Percentiles rank a stretch among this genome's conserved stretches.
Evolutionary conservation across 2,797 vertebrate genomes (phyloP).

Genomic region (Furcifer pardalis): DNA sequence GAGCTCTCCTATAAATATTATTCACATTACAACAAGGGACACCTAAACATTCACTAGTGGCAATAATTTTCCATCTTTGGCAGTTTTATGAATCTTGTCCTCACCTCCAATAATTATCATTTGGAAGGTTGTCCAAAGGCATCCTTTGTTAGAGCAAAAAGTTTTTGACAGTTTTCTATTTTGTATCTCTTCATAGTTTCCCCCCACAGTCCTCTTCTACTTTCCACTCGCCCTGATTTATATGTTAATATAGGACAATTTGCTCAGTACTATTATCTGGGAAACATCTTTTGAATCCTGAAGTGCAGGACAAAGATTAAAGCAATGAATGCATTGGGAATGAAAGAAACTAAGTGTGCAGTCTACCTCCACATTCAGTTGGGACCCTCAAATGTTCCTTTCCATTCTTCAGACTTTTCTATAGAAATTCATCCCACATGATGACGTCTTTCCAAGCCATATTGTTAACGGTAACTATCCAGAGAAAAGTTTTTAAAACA

Average conservation of each 20-base stretch:
- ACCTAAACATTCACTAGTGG: neutral
- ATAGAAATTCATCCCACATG: too few species aligned
- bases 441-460: too few species aligned
- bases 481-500: too few species aligned
- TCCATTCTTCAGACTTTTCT: too few species aligned
- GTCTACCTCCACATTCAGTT: neutral
- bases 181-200: constrained; percentile 7
- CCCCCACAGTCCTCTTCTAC: neutral
- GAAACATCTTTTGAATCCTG: neutral
- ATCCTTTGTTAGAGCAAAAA: neutral
- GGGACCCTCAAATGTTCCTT: neutral
- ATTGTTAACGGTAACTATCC: too few species aligned
- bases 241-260: neutral
- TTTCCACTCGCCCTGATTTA: neutral
- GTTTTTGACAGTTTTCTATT: constrained; percentile 35
- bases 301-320: neutral
- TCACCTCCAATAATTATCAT: constrained; percentile 48
- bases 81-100: constrained; percentile 54
- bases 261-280: neutral
- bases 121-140: constrained; percentile 37
- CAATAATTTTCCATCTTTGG: constrained; percentile 42
- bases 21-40: constrained; percentile 36
- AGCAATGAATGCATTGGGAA: neutral
- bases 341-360: neutral
- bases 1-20: constrained; percentile 43